These are phyloP conservation scores for Trinorchestia longiramus DNA, from an alignment of 1,140 invertebrate species.

Conservation along the genomic window DNA sequence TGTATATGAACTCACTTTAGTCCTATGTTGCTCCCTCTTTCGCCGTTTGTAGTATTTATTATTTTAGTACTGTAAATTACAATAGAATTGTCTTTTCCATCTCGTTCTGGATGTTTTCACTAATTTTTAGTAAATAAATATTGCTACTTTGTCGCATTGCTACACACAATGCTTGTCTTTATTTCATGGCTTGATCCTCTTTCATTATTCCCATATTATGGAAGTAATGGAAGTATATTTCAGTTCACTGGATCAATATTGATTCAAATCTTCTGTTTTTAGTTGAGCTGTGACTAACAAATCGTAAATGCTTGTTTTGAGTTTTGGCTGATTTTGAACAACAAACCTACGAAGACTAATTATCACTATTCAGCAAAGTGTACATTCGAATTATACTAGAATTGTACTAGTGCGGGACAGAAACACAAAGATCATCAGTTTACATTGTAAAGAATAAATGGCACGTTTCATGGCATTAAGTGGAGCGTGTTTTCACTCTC, in stretches of 20 bases:
- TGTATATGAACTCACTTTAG: too few species aligned
- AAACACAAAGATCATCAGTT: too few species aligned
- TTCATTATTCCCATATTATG: not conserved
- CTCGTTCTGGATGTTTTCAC: too few species aligned
- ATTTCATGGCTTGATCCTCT: not conserved
- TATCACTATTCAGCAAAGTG: not conserved
- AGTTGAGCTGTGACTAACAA: not conserved
- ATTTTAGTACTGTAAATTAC: too few species aligned
- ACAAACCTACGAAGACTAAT: not conserved
- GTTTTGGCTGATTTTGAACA: not conserved
- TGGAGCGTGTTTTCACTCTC: too few species aligned
- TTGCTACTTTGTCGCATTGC: not conserved
- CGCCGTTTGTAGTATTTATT: too few species aligned
- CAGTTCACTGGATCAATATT: not conserved
- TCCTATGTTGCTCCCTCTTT: too few species aligned
- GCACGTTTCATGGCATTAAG: too few species aligned
- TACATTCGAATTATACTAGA: not conserved
- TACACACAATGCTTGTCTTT: not conserved
- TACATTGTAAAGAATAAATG: too few species aligned
- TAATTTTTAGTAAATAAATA: not conserved
- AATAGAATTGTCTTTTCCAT: too few species aligned
- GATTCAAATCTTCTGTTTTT: not conserved
- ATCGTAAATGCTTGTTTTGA: not conserved
- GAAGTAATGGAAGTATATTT: not conserved
- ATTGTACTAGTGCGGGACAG: not conserved